Base-by-base conservation (phyloP, 2,113 vertebrate genomes). In the Ivindomyrus marchei region DNA sequence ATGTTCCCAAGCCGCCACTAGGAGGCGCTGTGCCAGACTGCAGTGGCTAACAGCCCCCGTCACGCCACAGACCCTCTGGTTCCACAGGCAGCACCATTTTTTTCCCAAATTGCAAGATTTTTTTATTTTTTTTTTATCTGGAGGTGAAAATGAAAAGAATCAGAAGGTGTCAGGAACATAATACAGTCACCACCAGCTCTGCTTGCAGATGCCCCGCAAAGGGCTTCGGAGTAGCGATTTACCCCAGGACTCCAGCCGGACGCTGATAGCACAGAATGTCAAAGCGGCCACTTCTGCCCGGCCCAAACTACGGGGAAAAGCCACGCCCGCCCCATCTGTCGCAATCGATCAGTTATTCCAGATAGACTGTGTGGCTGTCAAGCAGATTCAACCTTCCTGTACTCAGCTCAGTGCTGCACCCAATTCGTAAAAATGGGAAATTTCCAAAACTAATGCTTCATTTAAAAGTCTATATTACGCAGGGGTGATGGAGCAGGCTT, bases 131-230 rank as follows among this genome's bases (percentile, higher is more conserved):
- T 85, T 90, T 87, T 50, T 85, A 88, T 90, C 47, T 45, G 2
- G n/a, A 80, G 77, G 47, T 49, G 62, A n/a, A 88, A 87, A 87
- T 90, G 56, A 90, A 85, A 58, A 39, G 50, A 83, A 91, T 80
- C 47, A 80, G 49, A 49, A 49, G 49, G 84, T 88, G 83, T 62
- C 58, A 42, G 84, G 77, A 80, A 58, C 46, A 10, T 19, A 39
- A 90, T 77, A 58, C 27, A 10, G 56, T 52, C 53, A 66, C 3
- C 53, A 21, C 1, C 27, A 70, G 62, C 10, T 70, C n/a, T 4
- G 10, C 62, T 11, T 11, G n/a, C 62, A 3, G 62, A 70, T 3
- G 27, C 36, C 19, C 10, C 0, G 3, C 74, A 84, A 24, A 50
- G 89, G 27, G n/a, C 24, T 85, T 49, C 80, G 19, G 45, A 9